Percentiles rank a stretch among this genome's conserved stretches.
Evolutionary conservation across 1,140 invertebrate species (phyloP).

Genomic region (Sycophaga agraensis): DNA sequence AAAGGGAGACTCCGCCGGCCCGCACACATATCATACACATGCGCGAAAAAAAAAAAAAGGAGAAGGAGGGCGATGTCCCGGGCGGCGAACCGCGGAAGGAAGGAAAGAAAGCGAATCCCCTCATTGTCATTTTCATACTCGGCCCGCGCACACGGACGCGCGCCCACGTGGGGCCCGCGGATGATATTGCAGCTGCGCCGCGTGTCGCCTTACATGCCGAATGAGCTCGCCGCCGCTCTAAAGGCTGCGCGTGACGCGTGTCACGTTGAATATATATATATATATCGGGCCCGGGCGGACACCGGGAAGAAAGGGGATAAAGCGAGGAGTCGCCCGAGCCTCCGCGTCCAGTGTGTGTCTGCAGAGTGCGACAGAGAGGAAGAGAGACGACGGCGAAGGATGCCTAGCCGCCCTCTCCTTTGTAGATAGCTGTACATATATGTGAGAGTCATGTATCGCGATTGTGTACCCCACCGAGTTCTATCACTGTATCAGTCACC

Average conservation of each 20-base stretch:
- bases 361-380: background rate
- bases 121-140: constrained; percentile 17
- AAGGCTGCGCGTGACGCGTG: constrained; percentile 8
- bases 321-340: too few species aligned
- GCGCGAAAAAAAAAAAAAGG: too few species aligned
- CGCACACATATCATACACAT: background rate
- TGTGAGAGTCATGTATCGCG: too few species aligned
- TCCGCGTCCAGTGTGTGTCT: background rate
- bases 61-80: too few species aligned
- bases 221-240: background rate
- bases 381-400: background rate
- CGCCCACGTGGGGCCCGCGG: background rate
- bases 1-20: too few species aligned
- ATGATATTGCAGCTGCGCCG: background rate
- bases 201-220: constrained; percentile 22
- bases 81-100: background rate
- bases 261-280: background rate
- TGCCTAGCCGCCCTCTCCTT: too few species aligned
- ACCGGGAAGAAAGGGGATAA: constrained; percentile 4
- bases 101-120: constrained; percentile 11
- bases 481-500: background rate
- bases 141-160: background rate
- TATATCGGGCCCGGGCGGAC: background rate
- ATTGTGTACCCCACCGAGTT: background rate
- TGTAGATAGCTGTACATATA: too few species aligned